These are phyloP conservation scores for Tyto alba DNA, from an alignment of 2,113 vertebrate species.

Conservation along the genomic window DNA sequence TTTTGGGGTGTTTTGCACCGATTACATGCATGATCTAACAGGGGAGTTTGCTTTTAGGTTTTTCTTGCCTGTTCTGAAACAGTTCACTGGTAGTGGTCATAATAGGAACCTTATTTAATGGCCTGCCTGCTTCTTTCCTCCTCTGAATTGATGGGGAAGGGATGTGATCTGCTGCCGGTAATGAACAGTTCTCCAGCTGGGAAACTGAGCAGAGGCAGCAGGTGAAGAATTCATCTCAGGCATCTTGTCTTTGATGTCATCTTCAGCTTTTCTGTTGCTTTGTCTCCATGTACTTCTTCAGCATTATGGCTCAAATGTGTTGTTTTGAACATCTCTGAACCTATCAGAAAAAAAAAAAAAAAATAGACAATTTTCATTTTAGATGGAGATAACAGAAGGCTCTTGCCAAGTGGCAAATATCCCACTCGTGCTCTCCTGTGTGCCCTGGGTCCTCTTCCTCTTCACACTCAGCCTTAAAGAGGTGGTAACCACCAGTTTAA, in stretches of 20 bases:
- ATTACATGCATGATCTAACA: rapidly evolving
- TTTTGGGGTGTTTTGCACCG: neutral
- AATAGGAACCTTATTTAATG: slow-evolving; percentile 58
- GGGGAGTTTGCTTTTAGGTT: neutral
- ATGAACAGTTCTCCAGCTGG: neutral
- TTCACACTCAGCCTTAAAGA: slow-evolving; percentile 74
- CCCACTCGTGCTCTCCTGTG: slow-evolving; percentile 19
- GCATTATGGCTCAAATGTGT: neutral
- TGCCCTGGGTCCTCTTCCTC: slow-evolving; percentile 61
- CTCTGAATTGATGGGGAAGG: neutral
- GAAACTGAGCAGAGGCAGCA: neutral
- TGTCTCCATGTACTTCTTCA: neutral
- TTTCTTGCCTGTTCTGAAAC: slow-evolving; percentile 74
- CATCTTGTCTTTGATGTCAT: neutral
- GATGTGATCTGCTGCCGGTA: neutral
- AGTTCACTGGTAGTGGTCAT: slow-evolving; percentile 70
- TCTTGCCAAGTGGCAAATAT: neutral
- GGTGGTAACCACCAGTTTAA: slow-evolving; percentile 61
- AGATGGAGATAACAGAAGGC: too few species aligned
- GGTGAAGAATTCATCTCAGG: neutral
- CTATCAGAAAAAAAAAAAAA: neutral
- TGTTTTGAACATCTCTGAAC: neutral
- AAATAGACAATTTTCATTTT: rapidly evolving
- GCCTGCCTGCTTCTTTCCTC: neutral
- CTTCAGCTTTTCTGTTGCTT: neutral